Evolutionary conservation across 1,140 invertebrate genomes (phyloP).

Genomic region (Globodera rostochiensis): DNA sequence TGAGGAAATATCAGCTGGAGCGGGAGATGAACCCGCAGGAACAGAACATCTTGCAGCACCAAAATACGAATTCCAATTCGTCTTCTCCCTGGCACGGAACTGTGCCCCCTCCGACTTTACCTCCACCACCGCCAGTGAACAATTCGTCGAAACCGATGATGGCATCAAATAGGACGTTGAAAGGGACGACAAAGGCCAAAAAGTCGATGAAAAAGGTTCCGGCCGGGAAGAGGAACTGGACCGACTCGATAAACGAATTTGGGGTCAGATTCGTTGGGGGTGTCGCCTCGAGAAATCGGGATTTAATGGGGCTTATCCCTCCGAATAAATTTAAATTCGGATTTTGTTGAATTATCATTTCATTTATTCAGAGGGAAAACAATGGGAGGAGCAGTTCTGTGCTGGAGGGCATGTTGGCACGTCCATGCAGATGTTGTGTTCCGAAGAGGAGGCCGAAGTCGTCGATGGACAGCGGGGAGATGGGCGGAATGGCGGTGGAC

Average conservation of each 20-base stretch:
- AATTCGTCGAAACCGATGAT: conserved; percentile 9
- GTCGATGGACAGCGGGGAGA: not conserved
- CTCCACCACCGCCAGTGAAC: conserved; percentile 1
- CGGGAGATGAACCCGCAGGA: conserved; percentile 21
- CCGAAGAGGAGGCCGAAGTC: not conserved
- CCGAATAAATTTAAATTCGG: too few species aligned
- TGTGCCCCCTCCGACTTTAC: not conserved
- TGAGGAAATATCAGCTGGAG: conserved; percentile 54
- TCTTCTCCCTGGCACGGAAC: too few species aligned
- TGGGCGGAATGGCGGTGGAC: conserved; percentile 6
- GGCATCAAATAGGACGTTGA: not conserved
- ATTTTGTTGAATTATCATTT: too few species aligned
- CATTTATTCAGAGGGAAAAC: not conserved
- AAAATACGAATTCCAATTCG: not conserved
- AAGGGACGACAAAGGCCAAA: not conserved
- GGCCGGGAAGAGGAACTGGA: not conserved
- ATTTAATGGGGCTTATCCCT: too few species aligned
- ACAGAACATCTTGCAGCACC: not conserved
- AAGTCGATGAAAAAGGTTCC: not conserved
- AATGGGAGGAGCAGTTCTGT: conserved; percentile 2
- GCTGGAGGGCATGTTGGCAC: not conserved
- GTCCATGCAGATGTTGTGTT: not conserved
- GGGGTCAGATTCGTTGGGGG: too few species aligned
- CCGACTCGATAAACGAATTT: not conserved
- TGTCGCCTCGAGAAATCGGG: too few species aligned